Conservation (phyloP, 2,888 invertebrate genomes). For the Rhodophaea formosa region DNA sequence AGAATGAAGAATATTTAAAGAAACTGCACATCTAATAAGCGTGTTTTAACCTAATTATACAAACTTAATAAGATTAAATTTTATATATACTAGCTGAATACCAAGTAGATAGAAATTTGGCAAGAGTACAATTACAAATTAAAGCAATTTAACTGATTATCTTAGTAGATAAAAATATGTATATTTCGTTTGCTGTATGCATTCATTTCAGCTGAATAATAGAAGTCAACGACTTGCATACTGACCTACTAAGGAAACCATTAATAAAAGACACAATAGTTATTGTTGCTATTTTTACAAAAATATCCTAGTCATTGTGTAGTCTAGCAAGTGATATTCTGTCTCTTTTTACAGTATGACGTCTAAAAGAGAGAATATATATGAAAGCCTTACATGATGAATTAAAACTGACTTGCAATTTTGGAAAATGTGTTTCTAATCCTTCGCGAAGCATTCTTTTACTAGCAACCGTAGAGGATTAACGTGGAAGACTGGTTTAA, state of each 20-base stretch:
- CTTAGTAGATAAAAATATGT: background rate
- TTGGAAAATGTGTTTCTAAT: background rate
- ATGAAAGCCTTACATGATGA: background rate
- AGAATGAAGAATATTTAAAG: too few species aligned
- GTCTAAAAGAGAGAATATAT: slow-evolving; percentile 19
- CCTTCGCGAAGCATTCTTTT: background rate
- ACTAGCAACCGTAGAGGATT: background rate
- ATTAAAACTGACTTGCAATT: slow-evolving; percentile 5
- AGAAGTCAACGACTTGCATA: slow-evolving; percentile 17
- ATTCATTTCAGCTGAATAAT: background rate
- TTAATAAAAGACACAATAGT: slow-evolving; percentile 40
- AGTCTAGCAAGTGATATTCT: background rate
- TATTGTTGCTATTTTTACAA: slow-evolving; percentile 33
- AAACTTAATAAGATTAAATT: too few species aligned
- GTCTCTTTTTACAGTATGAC: slow-evolving; percentile 20
- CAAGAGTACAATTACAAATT: too few species aligned
- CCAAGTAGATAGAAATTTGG: too few species aligned
- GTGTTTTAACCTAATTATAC: too few species aligned
- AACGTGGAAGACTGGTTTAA: background rate
- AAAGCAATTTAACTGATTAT: too few species aligned
- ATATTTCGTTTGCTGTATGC: background rate
- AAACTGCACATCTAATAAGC: too few species aligned
- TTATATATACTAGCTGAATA: too few species aligned
- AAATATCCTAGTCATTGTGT: background rate
- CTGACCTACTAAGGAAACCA: slow-evolving; percentile 51